Conservation (phyloP, 2,888 invertebrate species). For the Itoplectis maculator region DNA sequence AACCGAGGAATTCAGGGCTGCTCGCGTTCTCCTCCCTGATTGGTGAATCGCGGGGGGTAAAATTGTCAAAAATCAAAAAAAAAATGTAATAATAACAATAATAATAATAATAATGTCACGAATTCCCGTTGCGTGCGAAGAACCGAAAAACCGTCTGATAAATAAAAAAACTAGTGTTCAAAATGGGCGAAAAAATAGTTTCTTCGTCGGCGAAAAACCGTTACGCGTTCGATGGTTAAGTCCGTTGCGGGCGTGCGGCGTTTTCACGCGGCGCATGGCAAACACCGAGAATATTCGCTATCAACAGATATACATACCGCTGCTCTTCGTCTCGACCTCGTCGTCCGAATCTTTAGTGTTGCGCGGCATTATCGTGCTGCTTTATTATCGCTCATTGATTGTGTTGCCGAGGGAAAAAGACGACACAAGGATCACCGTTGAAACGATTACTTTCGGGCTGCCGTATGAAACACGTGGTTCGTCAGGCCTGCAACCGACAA, state of each 20-base stretch:
- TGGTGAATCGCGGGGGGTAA: neutral
- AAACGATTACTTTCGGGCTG: neutral
- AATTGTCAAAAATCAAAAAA: conserved; percentile 8
- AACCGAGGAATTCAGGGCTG: conserved; percentile 26
- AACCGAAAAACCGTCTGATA: too few relatives aligned
- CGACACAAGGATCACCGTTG: neutral
- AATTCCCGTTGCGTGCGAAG: conserved; percentile 41
- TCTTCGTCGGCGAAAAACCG: conserved; percentile 52
- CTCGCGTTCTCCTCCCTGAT: conserved; percentile 70
- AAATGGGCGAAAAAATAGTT: neutral
- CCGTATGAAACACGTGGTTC: conserved; percentile 16
- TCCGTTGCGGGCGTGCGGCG: neutral
- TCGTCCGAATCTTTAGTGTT: conserved; percentile 73
- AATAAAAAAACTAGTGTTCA: neutral
- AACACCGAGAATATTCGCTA: neutral
- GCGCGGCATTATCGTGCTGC: conserved; percentile 71
- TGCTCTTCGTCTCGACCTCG: conserved; percentile 69
- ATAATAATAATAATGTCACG: neutral
- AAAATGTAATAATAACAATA: neutral
- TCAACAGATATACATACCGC: conserved; percentile 69
- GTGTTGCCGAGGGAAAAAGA: neutral
- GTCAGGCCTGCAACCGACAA: neutral
- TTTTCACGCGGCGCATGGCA: neutral
- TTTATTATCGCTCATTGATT: conserved; percentile 53
- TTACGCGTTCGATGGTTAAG: conserved; percentile 35